Percentiles rank a stretch among this genome's conserved stretches.
These are phyloP conservation scores for Pelobates fuscus DNA, from an alignment of 2,113 vertebrate genomes.

Conservation along the genomic window DNA sequence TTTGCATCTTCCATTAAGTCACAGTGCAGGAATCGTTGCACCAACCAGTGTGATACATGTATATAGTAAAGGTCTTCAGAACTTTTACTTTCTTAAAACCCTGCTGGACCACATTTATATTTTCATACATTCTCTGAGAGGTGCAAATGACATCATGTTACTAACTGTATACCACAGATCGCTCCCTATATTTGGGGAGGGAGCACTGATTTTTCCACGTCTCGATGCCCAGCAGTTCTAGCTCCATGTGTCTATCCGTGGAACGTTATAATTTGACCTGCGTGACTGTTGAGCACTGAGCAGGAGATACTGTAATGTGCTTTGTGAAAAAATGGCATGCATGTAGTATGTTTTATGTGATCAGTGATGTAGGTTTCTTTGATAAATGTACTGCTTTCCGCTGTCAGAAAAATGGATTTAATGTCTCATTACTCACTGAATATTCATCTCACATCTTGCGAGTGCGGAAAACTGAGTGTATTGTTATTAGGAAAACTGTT, in stretches of 20 bases:
- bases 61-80: background rate
- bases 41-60: background rate
- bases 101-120: background rate
- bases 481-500: background rate
- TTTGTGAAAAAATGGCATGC: conserved; percentile 2
- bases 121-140: background rate
- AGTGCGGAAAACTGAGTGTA: background rate
- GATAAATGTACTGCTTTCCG: conserved; percentile 22
- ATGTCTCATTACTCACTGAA: background rate
- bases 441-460: background rate
- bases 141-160: background rate
- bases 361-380: background rate
- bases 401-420: background rate
- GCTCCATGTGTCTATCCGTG: conserved; percentile 5
- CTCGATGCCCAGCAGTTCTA: background rate
- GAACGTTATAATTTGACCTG: background rate
- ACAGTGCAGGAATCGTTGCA: conserved; percentile 18
- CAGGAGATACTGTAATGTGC: background rate
- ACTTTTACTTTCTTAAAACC: conserved; percentile 9
- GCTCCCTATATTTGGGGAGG: background rate
- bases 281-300: background rate
- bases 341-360: conserved; percentile 23
- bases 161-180: background rate
- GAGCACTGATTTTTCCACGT: conserved; percentile 6
- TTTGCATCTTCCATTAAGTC: background rate